phyloP scores from a whole-genome alignment of 1,140 invertebrate genomes.

The Drosophila seguyi region DNA sequence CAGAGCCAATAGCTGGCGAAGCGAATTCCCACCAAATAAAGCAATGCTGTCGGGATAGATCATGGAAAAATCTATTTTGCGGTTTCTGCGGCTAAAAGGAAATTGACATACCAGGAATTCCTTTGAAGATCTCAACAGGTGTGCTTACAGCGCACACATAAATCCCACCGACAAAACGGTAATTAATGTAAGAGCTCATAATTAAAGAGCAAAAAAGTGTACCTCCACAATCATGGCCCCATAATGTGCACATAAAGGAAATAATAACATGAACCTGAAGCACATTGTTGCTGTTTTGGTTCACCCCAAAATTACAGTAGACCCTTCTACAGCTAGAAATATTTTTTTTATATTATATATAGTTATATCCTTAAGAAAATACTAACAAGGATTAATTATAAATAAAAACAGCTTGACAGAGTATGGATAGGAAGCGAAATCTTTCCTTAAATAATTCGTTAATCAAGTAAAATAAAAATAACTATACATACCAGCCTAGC shows the following conservation, averaged over 20 bases:
- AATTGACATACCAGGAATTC: slow-evolving; percentile 16
- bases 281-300: slow-evolving; percentile 31
- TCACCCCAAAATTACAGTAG: slow-evolving; percentile 5
- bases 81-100: slow-evolving; percentile 8
- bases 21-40: slow-evolving; percentile 4
- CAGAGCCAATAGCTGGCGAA: neutral
- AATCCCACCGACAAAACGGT: slow-evolving; percentile 24
- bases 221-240: slow-evolving; percentile 41
- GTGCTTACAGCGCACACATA: slow-evolving; percentile 3
- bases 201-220: slow-evolving; percentile 12
- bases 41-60: slow-evolving; percentile 14
- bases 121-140: slow-evolving; percentile 22
- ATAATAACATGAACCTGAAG: slow-evolving; percentile 60
- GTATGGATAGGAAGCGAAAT: too few species aligned
- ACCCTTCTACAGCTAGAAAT: neutral
- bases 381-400: too few species aligned
- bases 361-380: too few species aligned
- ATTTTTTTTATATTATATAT: too few species aligned
- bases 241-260: slow-evolving; percentile 58
- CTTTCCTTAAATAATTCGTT: too few species aligned
- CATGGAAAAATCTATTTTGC: slow-evolving; percentile 17
- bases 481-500: too few species aligned
- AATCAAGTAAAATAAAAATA: too few species aligned
- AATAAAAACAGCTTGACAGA: too few species aligned
- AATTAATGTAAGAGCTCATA: slow-evolving; percentile 50